phyloP scores from a whole-genome alignment of 2,888 invertebrate genomes.

The Argyresthia albistria region DNA sequence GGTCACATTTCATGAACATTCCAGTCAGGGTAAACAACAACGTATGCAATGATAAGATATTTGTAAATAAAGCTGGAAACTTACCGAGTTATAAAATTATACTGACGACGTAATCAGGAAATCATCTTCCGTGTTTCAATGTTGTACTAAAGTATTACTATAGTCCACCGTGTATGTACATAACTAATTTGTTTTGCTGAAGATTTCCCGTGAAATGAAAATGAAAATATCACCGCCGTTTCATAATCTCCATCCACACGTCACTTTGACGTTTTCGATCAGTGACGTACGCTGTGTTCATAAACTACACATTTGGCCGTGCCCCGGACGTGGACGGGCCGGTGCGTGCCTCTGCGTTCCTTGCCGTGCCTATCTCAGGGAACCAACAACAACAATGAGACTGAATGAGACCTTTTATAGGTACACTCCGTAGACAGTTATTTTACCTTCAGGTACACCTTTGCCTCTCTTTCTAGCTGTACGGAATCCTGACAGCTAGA shows the following conservation, averaged over 20 bases:
- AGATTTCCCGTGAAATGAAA: too few relatives aligned
- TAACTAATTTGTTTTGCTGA: background rate
- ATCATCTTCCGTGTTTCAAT: constrained; percentile 24
- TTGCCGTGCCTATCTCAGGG: too few relatives aligned
- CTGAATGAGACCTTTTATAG: too few relatives aligned
- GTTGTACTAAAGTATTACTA: constrained; percentile 11
- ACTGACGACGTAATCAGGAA: background rate
- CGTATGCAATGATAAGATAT: background rate
- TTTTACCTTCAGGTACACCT: too few relatives aligned
- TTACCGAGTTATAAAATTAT: background rate
- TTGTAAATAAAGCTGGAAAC: background rate
- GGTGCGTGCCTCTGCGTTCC: too few relatives aligned
- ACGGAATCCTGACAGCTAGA: too few relatives aligned
- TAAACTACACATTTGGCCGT: too few relatives aligned
- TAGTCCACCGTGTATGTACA: constrained; percentile 9
- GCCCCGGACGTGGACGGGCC: too few relatives aligned
- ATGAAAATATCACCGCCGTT: background rate
- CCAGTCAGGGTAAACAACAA: background rate
- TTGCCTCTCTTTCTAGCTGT: too few relatives aligned
- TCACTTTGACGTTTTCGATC: background rate
- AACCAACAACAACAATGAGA: too few relatives aligned
- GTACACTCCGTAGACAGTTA: too few relatives aligned
- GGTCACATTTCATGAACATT: background rate
- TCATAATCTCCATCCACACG: background rate
- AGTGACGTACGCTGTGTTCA: background rate